Base-by-base conservation (phyloP, 2,797 vertebrate species). In the Sardinella longiceps region DNA sequence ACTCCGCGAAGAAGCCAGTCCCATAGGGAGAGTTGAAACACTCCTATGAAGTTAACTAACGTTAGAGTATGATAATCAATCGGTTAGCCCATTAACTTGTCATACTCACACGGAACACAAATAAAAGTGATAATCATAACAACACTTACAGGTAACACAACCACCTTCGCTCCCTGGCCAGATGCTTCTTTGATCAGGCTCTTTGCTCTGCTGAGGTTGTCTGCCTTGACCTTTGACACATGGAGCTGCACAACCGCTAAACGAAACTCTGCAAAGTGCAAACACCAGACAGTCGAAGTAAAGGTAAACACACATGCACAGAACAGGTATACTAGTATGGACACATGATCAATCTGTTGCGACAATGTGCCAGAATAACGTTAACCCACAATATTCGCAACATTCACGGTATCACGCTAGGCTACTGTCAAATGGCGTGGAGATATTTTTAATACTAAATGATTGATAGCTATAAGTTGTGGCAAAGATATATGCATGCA, bases 11-110 rank as follows among this genome's bases (percentile, higher is more conserved):
- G 91, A 96, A 98, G 0, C 94, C 89, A 0, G 96, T 96, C 84
- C 98, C 97, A 89, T 99, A 99, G 0, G 98, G 98, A 90, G 96
- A 99, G 91, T 99, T 99, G 93, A 98, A 99, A 88, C 97, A 99
- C 89, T 99, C 98, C 98, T 99, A 74, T 45, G 81, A 48, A 85
- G 39, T 3, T 80, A 84, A 28, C 28, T 37, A 48, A 48, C 46
- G 1, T 48, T 48, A 63, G 63, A 70, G 70, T 63, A 6, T 43
- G 70, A 10, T 37, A 77, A 39, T 48, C 46, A 48, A 10, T 5
- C 10, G 2, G 6, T 43, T 3, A 43, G 43, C 1, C 2, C 7
- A 39, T 37, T 18, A 20, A 20, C 18, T 7, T 77, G 33, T 7
- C 7, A 39, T 43, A 43, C 10, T 23, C 7, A 58, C 10, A n/a